phyloP scores from a whole-genome alignment of 2,113 vertebrate genomes.

The Nyctereutes procyonoides region DNA sequence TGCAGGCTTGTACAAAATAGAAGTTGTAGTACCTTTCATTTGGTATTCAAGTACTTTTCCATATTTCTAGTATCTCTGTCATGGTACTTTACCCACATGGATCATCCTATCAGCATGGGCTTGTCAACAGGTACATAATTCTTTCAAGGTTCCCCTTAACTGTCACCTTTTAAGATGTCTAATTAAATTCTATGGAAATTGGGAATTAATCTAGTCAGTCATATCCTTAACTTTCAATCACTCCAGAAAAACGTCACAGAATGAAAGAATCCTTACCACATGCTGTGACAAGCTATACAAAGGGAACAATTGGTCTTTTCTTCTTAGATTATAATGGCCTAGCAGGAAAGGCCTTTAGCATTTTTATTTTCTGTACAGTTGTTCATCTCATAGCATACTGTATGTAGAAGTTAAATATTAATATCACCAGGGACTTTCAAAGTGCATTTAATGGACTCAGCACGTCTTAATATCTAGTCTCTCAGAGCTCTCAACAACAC shows the following conservation, averaged over 20 bases:
- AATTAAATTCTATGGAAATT: conserved; percentile 43
- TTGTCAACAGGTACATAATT: conserved; percentile 7
- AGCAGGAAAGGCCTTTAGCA: conserved; percentile 55
- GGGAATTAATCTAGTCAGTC: conserved; percentile 50
- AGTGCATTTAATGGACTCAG: conserved; percentile 56
- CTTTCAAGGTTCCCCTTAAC: conserved; percentile 22
- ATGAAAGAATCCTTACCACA: conserved; percentile 51
- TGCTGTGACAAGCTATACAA: not conserved
- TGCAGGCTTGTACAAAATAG: not conserved
- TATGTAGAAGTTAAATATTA: conserved; percentile 55
- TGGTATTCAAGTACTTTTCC: not conserved
- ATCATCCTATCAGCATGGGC: not conserved
- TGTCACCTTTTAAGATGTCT: not conserved
- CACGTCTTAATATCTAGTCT: not conserved
- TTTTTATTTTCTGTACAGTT: conserved; percentile 67
- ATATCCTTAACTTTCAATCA: conserved; percentile 59
- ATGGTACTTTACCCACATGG: not conserved
- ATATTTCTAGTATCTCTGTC: not conserved
- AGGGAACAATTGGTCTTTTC: conserved; percentile 63
- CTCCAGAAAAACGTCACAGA: not conserved
- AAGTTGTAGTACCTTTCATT: not conserved
- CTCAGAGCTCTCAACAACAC: conserved; percentile 30
- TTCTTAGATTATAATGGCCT: conserved; percentile 44
- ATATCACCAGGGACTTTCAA: conserved; percentile 17
- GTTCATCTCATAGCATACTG: conserved; percentile 26